Evolutionary conservation across 2,797 vertebrate genomes (phyloP).

Genomic region (Thaleichthys pacificus): DNA sequence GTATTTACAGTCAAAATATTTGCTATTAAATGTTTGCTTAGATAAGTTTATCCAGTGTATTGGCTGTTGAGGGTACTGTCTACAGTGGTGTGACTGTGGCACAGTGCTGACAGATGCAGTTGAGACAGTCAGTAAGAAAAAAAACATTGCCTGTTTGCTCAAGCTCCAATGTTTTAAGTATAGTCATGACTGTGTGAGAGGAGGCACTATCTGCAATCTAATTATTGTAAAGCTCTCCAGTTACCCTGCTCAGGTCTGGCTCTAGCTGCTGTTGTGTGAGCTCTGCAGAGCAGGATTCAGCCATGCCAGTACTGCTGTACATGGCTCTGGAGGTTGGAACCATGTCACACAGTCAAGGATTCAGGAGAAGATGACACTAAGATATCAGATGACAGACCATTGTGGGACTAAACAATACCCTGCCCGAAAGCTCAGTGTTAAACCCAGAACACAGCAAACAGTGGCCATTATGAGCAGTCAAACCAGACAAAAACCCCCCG

Average conservation of each 20-base stretch:
- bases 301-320: background rate
- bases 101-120: no score
- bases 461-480: background rate
- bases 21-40: background rate
- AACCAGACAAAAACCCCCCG: background rate
- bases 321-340: background rate
- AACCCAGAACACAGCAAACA: background rate
- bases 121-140: no score
- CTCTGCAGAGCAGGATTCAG: background rate
- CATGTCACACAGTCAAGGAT: slow-evolving; percentile 27
- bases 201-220: background rate
- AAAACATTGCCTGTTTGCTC: no score
- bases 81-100: no score
- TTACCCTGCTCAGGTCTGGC: slow-evolving; percentile 14
- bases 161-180: background rate
- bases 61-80: no score
- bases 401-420: background rate
- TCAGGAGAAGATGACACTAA: background rate
- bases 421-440: background rate
- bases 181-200: background rate
- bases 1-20: background rate
- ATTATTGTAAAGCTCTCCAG: background rate
- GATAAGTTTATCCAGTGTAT: no score
- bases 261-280: slow-evolving; percentile 17
- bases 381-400: background rate